Percentiles rank a stretch among this genome's conserved stretches.
phyloP scores from a whole-genome alignment of 2,888 invertebrate species.

The Cryptosula pallasiana region DNA sequence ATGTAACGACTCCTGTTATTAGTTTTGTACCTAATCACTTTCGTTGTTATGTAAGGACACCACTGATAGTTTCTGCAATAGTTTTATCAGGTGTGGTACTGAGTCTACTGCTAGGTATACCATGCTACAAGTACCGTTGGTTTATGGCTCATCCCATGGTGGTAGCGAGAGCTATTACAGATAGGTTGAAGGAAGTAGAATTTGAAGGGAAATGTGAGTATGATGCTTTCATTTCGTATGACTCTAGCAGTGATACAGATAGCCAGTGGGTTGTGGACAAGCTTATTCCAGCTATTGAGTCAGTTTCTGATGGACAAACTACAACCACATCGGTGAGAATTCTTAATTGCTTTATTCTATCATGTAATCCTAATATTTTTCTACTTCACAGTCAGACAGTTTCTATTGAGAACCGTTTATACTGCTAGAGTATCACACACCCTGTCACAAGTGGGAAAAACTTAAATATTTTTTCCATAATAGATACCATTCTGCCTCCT shows the following conservation, averaged over 20 bases:
- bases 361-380: too few relatives aligned
- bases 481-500: too few relatives aligned
- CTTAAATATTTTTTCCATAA: too few relatives aligned
- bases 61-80: background rate
- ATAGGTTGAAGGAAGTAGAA: background rate
- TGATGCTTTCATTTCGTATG: background rate
- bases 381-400: too few relatives aligned
- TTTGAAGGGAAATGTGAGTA: constrained; percentile 6
- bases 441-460: too few relatives aligned
- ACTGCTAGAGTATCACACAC: too few relatives aligned
- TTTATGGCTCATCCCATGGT: background rate
- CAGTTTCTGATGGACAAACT: too few relatives aligned
- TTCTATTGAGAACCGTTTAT: too few relatives aligned
- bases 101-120: background rate
- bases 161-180: background rate
- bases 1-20: background rate
- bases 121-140: background rate
- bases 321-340: too few relatives aligned
- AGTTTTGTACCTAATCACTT: background rate
- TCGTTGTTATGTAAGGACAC: background rate
- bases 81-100: background rate
- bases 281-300: background rate
- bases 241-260: background rate
- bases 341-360: too few relatives aligned
- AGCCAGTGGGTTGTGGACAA: background rate